phyloP scores from a whole-genome alignment of 1,140 invertebrate species.

The Brachionus plicatilis region DNA sequence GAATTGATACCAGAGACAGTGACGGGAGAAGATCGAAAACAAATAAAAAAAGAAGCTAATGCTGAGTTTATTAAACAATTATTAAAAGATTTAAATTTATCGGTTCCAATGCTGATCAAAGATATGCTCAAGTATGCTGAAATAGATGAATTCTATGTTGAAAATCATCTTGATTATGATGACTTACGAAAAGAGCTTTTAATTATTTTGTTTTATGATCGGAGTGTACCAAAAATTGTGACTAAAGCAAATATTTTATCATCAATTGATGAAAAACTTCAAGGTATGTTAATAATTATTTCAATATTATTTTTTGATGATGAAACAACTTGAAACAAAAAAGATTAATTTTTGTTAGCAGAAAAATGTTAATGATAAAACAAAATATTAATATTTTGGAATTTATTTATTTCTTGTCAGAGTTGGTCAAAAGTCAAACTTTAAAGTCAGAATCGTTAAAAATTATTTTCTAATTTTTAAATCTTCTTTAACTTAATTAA shows the following conservation, averaged over 20 bases:
- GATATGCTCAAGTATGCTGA: background rate
- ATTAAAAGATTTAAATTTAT: background rate
- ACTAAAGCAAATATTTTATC: background rate
- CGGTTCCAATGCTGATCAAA: background rate
- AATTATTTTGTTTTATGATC: background rate
- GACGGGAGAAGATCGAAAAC: background rate
- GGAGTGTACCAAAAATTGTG: background rate
- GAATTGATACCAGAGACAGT: conserved; percentile 5
- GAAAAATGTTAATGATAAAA: too few species aligned
- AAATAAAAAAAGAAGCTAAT: background rate
- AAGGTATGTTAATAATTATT: background rate
- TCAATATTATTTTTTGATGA: too few species aligned
- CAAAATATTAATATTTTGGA: too few species aligned
- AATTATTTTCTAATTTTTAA: too few species aligned
- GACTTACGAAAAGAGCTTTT: conserved; percentile 23
- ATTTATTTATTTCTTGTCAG: too few species aligned
- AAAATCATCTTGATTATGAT: conserved; percentile 30
- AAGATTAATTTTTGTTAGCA: too few species aligned
- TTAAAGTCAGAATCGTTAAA: too few species aligned
- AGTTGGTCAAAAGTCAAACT: too few species aligned
- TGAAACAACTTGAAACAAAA: too few species aligned
- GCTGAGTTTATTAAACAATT: background rate
- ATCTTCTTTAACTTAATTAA: too few species aligned
- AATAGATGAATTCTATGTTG: background rate
- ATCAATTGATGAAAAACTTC: conserved; percentile 1